Base-by-base conservation (phyloP, 2,797 vertebrate species). In the Tragelaphus eurycerus region DNA sequence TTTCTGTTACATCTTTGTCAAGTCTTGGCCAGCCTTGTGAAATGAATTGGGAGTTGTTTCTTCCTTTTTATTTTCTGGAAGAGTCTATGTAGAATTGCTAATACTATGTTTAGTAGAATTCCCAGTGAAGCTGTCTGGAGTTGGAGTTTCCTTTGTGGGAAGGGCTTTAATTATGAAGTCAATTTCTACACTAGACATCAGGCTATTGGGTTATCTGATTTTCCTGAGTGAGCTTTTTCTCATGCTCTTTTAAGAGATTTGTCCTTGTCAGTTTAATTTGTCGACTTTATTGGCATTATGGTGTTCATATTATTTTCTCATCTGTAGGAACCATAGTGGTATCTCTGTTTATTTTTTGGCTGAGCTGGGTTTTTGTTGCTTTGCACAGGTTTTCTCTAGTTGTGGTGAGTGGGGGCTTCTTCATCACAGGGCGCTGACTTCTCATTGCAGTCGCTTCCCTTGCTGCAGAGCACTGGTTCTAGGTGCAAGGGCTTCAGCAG, bases 351-450 rank as follows among this genome's bases (percentile, higher is more conserved):
- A 14, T 76, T 43, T 43, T 46, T 25, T 25, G 71, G 23, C 38
- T 0, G 3, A 0, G 1, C 38, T 27, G 71, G 38, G 71, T 43
- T 27, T 43, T 46, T 3, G 3, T 23, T 27, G 38, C 71, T 46
- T 7, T 76, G 38, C 25, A 13, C 71, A 43, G 23, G 38, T 38
- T 76, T 71, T 43, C 23, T 76, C 38, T 15, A 25, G 38, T 7
- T 76, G 71, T 6, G 71, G 71, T 1, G 3, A 27, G 71, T 27
- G 71, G 3, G 6, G 38, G 38, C 71, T 46, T 34, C 23, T 43
- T 46, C 11, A 2, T 14, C 0, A 12, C 67, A 43, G 21, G 21
- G 21, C 3, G 21, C 21, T 43, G 71, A 14, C 23, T 43, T 14
- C 34, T 25, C 34, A 2, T 25, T 3, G 21, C 1, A 0, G 71